These are phyloP conservation scores for Sebastes taczanowskii DNA, from an alignment of 2,797 vertebrate genomes.

Conservation along the genomic window DNA sequence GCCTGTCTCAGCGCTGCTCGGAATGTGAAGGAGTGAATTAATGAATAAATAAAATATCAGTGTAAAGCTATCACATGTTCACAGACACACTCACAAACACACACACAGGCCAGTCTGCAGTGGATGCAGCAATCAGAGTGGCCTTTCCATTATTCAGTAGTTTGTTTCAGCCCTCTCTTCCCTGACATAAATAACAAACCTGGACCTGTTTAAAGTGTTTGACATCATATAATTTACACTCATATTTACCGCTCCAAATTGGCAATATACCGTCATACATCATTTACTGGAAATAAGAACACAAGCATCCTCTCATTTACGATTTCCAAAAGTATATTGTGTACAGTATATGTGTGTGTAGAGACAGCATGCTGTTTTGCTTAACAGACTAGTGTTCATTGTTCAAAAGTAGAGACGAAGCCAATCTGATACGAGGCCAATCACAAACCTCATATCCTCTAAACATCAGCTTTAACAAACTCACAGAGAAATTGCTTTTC, in stretches of 20 bases:
- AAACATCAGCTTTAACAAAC: slow-evolving; percentile 40
- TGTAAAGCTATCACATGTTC: neutral
- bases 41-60: slow-evolving; percentile 29
- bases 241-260: neutral
- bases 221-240: neutral
- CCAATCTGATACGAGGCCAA: slow-evolving; percentile 1
- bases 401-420: slow-evolving; percentile 22
- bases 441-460: slow-evolving; percentile 8
- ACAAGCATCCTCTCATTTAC: neutral
- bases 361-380: neutral
- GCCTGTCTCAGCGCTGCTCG: neutral
- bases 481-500: slow-evolving; percentile 52
- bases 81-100: neutral
- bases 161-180: slow-evolving; percentile 2
- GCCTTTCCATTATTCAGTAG: slow-evolving; percentile 27
- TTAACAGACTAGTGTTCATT: neutral
- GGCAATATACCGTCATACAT: neutral
- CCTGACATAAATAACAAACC: slow-evolving; percentile 15
- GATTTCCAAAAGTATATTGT: neutral
- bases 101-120: neutral
- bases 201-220: neutral
- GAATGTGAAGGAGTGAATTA: slow-evolving; percentile 3
- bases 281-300: neutral
- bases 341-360: neutral
- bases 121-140: slow-evolving; percentile 1